phyloP scores from a whole-genome alignment of 2,113 vertebrate genomes.

The Charina bottae region DNA sequence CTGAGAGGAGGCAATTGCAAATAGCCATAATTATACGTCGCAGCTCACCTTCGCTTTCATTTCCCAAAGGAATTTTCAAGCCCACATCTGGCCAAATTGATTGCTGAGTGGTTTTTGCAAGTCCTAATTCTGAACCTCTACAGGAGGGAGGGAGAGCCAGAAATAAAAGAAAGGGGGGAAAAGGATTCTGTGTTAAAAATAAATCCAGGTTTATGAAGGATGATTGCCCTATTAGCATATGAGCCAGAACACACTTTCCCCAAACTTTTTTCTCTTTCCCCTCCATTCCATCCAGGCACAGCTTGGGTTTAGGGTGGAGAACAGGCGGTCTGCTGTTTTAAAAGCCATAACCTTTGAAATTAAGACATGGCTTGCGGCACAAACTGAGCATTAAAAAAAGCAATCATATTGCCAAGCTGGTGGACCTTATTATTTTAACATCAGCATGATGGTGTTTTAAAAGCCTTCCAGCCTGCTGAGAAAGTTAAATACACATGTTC shows the following conservation, averaged over 20 bases:
- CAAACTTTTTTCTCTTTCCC: background rate
- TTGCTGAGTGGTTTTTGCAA: background rate
- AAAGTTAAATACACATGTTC: constrained; percentile 71
- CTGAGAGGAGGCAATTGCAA: background rate
- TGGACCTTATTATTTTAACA: constrained; percentile 74
- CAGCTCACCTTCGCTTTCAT: constrained; percentile 24
- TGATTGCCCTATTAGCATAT: constrained; percentile 38
- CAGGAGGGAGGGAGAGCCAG: background rate
- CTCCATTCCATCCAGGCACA: constrained; percentile 48
- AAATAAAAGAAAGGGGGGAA: background rate
- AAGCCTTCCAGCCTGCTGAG: constrained; percentile 71
- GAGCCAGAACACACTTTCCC: background rate
- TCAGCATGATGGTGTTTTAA: constrained; percentile 72
- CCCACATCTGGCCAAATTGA: constrained; percentile 10
- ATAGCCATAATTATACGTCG: constrained; percentile 15
- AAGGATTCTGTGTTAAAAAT: background rate
- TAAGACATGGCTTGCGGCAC: constrained; percentile 52
- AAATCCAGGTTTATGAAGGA: background rate
- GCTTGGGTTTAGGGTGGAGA: constrained; percentile 50
- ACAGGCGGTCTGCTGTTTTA: constrained; percentile 48
- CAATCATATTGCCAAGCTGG: constrained; percentile 69
- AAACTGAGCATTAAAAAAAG: constrained; percentile 70
- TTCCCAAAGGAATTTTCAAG: constrained; percentile 43
- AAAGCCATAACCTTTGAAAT: constrained; percentile 70
- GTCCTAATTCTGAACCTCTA: background rate